phyloP scores from a whole-genome alignment of 92 coral and sea anemone species.

The Parazoanthus atlanticus region DNA sequence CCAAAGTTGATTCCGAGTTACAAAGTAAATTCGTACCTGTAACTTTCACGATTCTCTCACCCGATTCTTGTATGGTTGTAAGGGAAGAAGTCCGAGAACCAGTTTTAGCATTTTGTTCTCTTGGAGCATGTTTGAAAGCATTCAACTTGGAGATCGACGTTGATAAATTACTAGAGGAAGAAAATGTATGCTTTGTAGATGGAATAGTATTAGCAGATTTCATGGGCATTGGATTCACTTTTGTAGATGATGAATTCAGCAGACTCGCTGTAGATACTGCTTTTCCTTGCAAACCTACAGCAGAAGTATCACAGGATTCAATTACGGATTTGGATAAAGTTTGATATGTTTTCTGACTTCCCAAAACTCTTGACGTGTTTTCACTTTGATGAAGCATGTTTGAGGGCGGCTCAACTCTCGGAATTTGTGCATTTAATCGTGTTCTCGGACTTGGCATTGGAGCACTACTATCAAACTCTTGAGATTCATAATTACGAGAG shows the following conservation, averaged over 20 bases:
- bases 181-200: not conserved
- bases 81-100: not conserved
- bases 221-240: not conserved
- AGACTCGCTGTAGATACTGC: not conserved
- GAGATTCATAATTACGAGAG: conserved; percentile 5
- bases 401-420: not conserved
- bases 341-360: not conserved
- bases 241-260: not conserved
- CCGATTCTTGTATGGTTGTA: not conserved
- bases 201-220: not conserved
- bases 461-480: conserved; percentile 30
- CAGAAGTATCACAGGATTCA: conserved; percentile 1
- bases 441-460: conserved; percentile 43
- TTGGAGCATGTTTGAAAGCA: conserved; percentile 51
- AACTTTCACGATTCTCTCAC: not conserved
- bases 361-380: not conserved
- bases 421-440: conserved; percentile 31
- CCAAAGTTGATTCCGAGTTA: not conserved
- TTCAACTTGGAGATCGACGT: conserved; percentile 51
- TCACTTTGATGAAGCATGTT: not conserved
- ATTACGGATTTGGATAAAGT: not conserved
- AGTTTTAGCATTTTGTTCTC: conserved; percentile 1
- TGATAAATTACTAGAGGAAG: conserved; percentile 12
- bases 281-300: not conserved
- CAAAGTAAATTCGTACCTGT: not conserved